Base-by-base conservation (phyloP, 2,888 invertebrate species). In the Trachelus stipa region DNA sequence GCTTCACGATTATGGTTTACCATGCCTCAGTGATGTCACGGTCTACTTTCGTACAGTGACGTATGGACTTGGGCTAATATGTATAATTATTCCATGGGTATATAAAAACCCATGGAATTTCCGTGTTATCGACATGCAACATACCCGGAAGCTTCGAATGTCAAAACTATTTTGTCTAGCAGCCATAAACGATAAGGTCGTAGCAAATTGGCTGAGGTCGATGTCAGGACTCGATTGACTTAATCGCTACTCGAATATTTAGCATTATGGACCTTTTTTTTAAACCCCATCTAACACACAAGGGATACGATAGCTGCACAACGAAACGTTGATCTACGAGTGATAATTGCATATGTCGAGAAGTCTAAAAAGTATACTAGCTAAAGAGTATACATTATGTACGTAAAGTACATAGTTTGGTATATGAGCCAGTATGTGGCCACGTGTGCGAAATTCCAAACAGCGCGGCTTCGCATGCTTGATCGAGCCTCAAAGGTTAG, bases 21-120 rank as follows among this genome's bases (percentile, higher is more conserved):
- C 76, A 83, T 80, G 77, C 35, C 75, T 78, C 81, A 82, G 84
- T 87, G 87, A 88, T 86, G 85, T 88, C 87, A 87, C 82, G 82
- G 81, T 83, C 82, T 85, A 85, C 85, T 86, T 84, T 80, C 81
- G 77, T 81, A 79, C 69, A 69, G 79, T 77, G 79, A 75, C 35
- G 68, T 74, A 77, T 79, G 76, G 73, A 78, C 79, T 12, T 34
- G 31, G 11, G 9, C 71, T 31, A 71, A 31, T 71, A 31, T 6
- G 15, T 34, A 71, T 71, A 71, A 71, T 71, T 71, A 71, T 71
- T 71, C 31, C 12, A 34, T 31, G 71, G 31, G 4, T 23, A 34
- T 34, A 34, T 34, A 23, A 35, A 31, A 12, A 34, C 71, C 12
- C 31, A 33, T 71, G 31, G 71, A 12, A 31, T 31, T 71, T 71